Evolutionary conservation across 1,140 invertebrate species (phyloP), one percentile per base, ranked within the genome.

Genomic region (Cylas formicarius): DNA sequence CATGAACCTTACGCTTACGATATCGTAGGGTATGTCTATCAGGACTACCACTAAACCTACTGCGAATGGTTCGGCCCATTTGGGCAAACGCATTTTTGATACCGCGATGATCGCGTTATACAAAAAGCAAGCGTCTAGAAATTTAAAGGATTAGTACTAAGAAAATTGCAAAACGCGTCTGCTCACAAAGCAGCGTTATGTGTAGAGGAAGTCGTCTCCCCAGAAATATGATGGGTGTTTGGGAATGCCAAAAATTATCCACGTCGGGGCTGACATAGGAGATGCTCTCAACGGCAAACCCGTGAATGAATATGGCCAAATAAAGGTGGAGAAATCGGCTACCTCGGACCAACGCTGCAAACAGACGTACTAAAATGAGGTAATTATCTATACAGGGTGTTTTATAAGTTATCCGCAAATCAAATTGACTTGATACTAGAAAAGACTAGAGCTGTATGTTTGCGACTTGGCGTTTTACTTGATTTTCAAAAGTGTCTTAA

Each of bases 21-120:
- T 86, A 56, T 89, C 85, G 58, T 84, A 89, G 0, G 86, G 85
- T 26, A 89, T 71, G 58, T 90, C 86, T 14, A 88, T 72, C 8
- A 87, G 66, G 0, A 87, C 80, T 0, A 76, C 76, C 2, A 75
- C 59, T n/a, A 89, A 62, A 2, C 86, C 86, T 26, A 84, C 82
- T 20, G 82, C 82, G 62, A 84, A 78, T 0, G 82, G 78, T 58
- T 84, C 76, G 4, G 78, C 75, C 71, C 80, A 81, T 52, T 58
- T 69, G 3, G 77, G 75, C 20, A 87, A 67, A 29, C 73, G 73
- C 48, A 84, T 53, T 49, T 74, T 73, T 2, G 77, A 75, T 0
- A 82, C 77, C 10, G 76, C 76, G 32, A 79, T 75, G 2, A 72
- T 71, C 2, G 82, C 78, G 37, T 81, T 74, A 61, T 86, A 87